Evolutionary conservation across 2,113 vertebrate species (phyloP), one percentile per base, ranked within the genome.

Genomic region (Climacteris rufus): DNA sequence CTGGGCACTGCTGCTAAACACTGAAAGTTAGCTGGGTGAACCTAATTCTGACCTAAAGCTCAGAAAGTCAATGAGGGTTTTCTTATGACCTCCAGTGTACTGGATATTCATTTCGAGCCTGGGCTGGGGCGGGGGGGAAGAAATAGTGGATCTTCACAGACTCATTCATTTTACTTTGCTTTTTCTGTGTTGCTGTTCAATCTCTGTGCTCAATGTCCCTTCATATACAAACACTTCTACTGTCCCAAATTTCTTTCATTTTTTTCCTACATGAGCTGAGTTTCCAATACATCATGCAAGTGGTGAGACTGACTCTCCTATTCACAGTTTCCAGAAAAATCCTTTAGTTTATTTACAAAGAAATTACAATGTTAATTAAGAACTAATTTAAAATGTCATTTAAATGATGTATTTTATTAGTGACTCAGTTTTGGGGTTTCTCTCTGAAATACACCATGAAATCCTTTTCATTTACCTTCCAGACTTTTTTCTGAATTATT

Each of bases 401-500:
- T 83, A 85, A 96, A 79, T 89, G 0, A 76, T 42, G 11, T 79
- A 72, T 80, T 95, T 96, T 90, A 65, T 59, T 74, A 86, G 59
- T 30, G 22, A 91, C n/a, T 90, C 39, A 25, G 25, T 63, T 90
- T 91, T 56, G 1, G 40, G 42, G 24, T 45, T 85, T 78, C 19
- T 79, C 18, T 87, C 54, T 91, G 70, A 88, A 79, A 81, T 56
- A 60, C n/a, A 68, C 28, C 81, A 30, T 92, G 86, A 86, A 92
- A 83, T 89, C 25, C 30, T 84, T 84, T 65, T 72, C 60, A 83
- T 94, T 83, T 94, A 90, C 63, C 45, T 96, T 94, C 63, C 68
- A 85, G 70, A 77, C 60, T 93, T 83, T 65, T 94, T 89, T 72
- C 71, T 83, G 60, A 93, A 93, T 88, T 89, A 89, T 83, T 96